These are phyloP conservation scores for Drosophila glabriapex DNA, from an alignment of 2,888 invertebrate species.

Conservation along the genomic window DNA sequence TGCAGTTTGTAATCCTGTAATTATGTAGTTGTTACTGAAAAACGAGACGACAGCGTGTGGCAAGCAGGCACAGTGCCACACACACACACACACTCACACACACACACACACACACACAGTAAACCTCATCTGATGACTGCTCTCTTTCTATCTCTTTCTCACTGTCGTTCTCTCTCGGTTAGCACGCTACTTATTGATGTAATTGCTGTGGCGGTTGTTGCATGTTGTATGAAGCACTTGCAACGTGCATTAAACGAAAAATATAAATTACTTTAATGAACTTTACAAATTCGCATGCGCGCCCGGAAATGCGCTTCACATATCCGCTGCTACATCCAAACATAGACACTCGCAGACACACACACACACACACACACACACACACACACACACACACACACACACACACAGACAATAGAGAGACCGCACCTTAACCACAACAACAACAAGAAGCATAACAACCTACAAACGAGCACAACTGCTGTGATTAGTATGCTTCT, in stretches of 20 bases:
- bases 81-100: constrained; percentile 18
- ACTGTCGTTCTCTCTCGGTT: constrained; percentile 23
- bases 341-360: constrained; percentile 9
- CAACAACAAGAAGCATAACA: constrained; percentile 29
- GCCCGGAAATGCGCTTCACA: constrained; percentile 78
- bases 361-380: constrained; percentile 14
- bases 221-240: constrained; percentile 60
- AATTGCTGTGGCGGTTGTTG: constrained; percentile 68
- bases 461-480: constrained; percentile 30
- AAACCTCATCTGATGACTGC: constrained; percentile 21
- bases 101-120: not conserved
- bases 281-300: constrained; percentile 79
- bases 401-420: constrained; percentile 11
- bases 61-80: constrained; percentile 15
- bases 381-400: constrained; percentile 12
- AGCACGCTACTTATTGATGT: constrained; percentile 76
- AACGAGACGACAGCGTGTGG: constrained; percentile 41
- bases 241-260: constrained; percentile 74
- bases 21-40: constrained; percentile 73
- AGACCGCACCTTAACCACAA: constrained; percentile 63
- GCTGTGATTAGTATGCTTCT: constrained; percentile 76
- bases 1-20: constrained; percentile 80
- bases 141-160: not conserved
- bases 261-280: constrained; percentile 81
- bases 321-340: constrained; percentile 54